These are phyloP conservation scores for Arizona elegans DNA, from an alignment of 2,113 vertebrate species.

Conservation along the genomic window DNA sequence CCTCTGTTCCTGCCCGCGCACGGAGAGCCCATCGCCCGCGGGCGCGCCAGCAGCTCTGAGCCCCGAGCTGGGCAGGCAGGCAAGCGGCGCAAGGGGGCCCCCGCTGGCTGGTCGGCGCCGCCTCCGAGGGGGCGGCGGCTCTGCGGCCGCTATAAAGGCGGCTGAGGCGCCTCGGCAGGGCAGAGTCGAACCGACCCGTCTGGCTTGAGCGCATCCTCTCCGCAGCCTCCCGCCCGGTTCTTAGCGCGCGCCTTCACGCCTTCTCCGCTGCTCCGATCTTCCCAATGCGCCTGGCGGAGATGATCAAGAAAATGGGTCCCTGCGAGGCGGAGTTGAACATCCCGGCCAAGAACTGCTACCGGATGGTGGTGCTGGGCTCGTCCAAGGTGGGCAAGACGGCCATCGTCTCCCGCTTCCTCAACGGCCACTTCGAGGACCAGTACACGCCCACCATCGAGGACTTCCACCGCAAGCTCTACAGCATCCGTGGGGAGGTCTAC, in stretches of 20 bases:
- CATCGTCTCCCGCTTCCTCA: slow-evolving; percentile 95
- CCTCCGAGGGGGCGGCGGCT: slow-evolving; percentile 33
- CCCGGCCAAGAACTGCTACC: slow-evolving; percentile 93
- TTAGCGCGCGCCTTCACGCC: neutral
- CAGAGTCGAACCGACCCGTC: neutral
- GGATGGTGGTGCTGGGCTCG: slow-evolving; percentile 96
- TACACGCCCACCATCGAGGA: slow-evolving; percentile 98
- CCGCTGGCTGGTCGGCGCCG: neutral
- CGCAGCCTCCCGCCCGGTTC: neutral
- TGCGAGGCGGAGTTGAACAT: slow-evolving; percentile 86
- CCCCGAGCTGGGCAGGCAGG: neutral
- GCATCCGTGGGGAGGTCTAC: slow-evolving; percentile 93
- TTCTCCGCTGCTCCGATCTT: slow-evolving; percentile 23
- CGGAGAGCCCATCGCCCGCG: neutral
- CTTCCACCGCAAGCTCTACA: slow-evolving; percentile 98
- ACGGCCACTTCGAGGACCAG: slow-evolving; percentile 90
- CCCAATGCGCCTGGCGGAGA: slow-evolving; percentile 74
- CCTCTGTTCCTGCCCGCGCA: neutral
- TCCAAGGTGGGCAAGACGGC: slow-evolving; percentile 98
- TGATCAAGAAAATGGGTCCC: slow-evolving; percentile 96
- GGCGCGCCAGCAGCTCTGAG: neutral
- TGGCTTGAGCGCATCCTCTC: neutral
- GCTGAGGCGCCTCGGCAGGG: neutral
- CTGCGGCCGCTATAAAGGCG: slow-evolving; percentile 50
- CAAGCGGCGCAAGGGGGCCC: neutral